Conservation (phyloP, 2,888 invertebrate genomes). For the Steromphala cineraria region DNA sequence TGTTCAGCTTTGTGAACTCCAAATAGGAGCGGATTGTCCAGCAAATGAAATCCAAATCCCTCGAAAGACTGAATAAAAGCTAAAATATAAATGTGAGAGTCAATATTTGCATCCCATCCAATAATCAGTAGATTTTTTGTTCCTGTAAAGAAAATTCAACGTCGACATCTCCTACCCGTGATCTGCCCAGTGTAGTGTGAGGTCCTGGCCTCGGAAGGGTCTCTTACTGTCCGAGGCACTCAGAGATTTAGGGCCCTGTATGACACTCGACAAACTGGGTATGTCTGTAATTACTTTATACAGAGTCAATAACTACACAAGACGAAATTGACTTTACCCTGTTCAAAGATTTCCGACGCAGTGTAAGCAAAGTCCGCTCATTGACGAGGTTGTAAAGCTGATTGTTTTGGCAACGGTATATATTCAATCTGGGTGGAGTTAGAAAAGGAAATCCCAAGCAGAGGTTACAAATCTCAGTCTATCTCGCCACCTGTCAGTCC, state of each 20-base stretch:
- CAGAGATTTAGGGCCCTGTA: not conserved
- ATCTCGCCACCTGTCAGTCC: not conserved
- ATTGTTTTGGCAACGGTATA: slow-evolving; percentile 12
- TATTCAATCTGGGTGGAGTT: not conserved
- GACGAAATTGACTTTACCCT: slow-evolving; percentile 14
- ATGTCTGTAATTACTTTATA: not conserved
- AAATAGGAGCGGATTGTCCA: no score
- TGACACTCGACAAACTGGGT: not conserved
- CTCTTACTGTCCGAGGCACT: not conserved
- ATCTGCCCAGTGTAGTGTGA: not conserved
- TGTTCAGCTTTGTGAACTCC: no score
- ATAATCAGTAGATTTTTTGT: no score
- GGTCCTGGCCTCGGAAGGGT: not conserved
- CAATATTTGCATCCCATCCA: no score
- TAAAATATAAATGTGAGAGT: no score
- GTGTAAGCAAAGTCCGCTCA: not conserved
- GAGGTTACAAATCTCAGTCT: not conserved
- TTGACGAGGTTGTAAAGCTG: not conserved
- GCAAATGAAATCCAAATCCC: no score
- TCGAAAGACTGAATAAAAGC: no score
- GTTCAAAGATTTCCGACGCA: slow-evolving; percentile 11
- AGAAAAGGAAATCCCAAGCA: not conserved
- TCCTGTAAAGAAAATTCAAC: no score
- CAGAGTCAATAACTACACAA: not conserved
- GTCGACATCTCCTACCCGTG: no score